Conservation (phyloP, 1,140 invertebrate genomes). For the Hydropsyche tenuis region DNA sequence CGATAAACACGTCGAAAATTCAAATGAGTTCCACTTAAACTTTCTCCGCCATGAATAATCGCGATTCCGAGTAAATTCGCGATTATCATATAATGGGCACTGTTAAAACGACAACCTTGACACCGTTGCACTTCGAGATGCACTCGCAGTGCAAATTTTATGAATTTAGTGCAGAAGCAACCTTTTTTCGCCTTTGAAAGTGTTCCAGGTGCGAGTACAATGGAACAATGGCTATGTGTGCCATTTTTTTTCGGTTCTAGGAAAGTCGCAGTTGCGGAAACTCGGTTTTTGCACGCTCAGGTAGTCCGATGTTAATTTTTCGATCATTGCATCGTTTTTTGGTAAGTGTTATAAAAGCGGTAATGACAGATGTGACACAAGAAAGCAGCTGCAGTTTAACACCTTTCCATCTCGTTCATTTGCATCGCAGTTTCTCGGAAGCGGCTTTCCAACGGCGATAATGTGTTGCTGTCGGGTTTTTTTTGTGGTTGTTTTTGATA, state of each 20-base stretch:
- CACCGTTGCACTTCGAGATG: background rate
- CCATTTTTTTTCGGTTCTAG: background rate
- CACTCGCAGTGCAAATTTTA: too few relatives aligned
- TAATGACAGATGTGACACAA: background rate
- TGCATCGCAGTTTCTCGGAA: background rate
- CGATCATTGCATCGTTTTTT: too few relatives aligned
- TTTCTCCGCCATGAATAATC: conserved; percentile 18
- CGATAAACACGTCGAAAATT: too few relatives aligned
- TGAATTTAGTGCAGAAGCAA: too few relatives aligned
- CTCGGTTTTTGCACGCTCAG: background rate
- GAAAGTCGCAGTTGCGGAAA: background rate
- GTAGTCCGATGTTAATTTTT: background rate
- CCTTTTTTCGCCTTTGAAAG: background rate
- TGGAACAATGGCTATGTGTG: conserved; percentile 1
- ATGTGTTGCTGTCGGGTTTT: conserved; percentile 1
- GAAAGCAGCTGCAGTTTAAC: conserved; percentile 15
- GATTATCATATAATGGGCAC: conserved; percentile 16
- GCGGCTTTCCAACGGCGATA: background rate
- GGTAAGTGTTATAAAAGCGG: background rate
- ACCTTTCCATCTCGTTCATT: background rate
- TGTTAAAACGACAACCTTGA: conserved; percentile 8
- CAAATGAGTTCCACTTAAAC: background rate
- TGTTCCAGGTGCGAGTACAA: background rate
- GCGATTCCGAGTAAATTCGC: background rate
- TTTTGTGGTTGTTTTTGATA: background rate